Percentiles rank a stretch among this genome's conserved stretches.
Evolutionary conservation across 2,113 vertebrate genomes (phyloP).

Genomic region (Myotis yumanensis): DNA sequence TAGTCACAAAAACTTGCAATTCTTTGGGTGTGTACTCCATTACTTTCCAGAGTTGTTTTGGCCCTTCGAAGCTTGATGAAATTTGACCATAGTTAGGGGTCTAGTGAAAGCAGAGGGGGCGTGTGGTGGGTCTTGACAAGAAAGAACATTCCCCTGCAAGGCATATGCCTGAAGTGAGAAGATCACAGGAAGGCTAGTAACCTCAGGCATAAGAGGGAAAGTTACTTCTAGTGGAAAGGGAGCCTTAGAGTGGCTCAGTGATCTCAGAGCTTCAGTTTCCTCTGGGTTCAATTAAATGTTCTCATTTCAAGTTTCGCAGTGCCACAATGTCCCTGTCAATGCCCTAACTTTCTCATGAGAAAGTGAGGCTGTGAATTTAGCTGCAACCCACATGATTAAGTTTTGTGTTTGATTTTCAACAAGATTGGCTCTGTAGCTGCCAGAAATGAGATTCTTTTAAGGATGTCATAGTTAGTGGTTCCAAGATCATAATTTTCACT

Average conservation of each 20-base stretch:
- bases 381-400: not conserved
- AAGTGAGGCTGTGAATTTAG: not conserved
- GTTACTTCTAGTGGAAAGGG: not conserved
- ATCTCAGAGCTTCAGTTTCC: not conserved
- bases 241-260: not conserved
- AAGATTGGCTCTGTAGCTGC: not conserved
- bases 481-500: not conserved
- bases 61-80: not conserved
- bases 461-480: not conserved
- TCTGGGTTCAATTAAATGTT: not conserved
- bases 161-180: not conserved
- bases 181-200: not conserved
- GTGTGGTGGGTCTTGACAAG: not conserved
- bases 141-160: not conserved
- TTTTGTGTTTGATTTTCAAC: constrained; percentile 4
- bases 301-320: not conserved
- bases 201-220: not conserved
- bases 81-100: not conserved
- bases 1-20: not conserved
- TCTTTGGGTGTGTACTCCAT: not conserved
- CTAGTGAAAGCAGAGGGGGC: not conserved
- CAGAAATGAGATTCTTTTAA: constrained; percentile 22
- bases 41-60: not conserved
- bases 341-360: not conserved
- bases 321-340: not conserved